phyloP scores from a whole-genome alignment of 2,888 invertebrate species.

The Lepetodrilus schrolli region DNA sequence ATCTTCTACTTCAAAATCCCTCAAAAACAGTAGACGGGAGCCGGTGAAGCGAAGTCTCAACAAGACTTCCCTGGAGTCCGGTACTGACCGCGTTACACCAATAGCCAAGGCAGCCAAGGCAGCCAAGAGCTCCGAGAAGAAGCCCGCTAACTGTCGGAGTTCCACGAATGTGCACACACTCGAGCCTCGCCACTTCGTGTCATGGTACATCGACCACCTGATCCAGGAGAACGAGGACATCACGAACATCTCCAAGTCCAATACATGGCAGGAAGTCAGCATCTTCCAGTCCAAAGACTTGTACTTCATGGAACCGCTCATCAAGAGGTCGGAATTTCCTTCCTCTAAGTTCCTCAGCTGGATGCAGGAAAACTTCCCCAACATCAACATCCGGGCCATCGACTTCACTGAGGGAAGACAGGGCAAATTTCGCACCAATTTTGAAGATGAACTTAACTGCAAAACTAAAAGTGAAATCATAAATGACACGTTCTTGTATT shows the following conservation, averaged over 20 bases:
- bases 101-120: background rate
- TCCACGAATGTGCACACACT: conserved; percentile 21
- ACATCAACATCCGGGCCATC: conserved; percentile 44
- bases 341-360: conserved; percentile 63
- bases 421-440: background rate
- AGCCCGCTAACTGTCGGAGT: conserved; percentile 30
- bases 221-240: conserved; percentile 68
- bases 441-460: conserved; percentile 41
- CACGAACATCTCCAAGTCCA: conserved; percentile 68
- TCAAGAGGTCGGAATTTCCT: conserved; percentile 58
- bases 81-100: too few species aligned
- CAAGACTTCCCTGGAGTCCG: too few species aligned
- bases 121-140: too few species aligned
- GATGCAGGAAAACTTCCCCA: conserved; percentile 61
- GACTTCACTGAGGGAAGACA: conserved; percentile 43
- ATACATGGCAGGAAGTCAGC: conserved; percentile 60
- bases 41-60: too few species aligned
- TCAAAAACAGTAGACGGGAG: too few species aligned
- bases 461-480: conserved; percentile 57
- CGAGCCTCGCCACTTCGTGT: conserved; percentile 36
- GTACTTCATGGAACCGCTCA: conserved; percentile 63
- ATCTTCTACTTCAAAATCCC: too few species aligned
- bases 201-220: conserved; percentile 66
- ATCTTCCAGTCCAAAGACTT: conserved; percentile 68
- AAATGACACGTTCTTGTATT: conserved; percentile 64